Base-by-base conservation (phyloP, 1,140 invertebrate genomes). In the Macrosteles quadrilineatus region DNA sequence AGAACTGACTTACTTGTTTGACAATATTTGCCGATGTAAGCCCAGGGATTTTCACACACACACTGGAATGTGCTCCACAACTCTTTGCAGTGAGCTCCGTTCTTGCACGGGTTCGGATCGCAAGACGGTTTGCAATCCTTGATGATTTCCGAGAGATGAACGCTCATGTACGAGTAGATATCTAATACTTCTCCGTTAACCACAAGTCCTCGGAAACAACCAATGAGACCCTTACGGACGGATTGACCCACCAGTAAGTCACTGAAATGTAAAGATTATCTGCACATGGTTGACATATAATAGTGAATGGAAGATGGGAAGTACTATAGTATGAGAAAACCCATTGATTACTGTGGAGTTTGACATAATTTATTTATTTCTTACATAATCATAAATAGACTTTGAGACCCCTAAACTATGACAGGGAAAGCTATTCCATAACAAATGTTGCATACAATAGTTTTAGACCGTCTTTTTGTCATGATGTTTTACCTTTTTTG, bases 111-210 rank as follows among this genome's bases (percentile, higher is more conserved):
- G 78, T 96, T 95, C 0, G 94, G 93, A 73, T 94, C 92, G 82
- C 95, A 98, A 0, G 92, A 95, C 2, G 95, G 94, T 78, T 93
- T 94, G 77, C 95, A 98, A 78, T 95, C 93, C 79, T 92, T 92
- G 43, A 94, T 93, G 67, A 97, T 95, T 81, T 94, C 92, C 43
- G 91, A 92, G 43, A 93, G 81, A 80, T 94, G 92, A 64, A 95
- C 91, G n/a, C 91, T 94, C 91, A 95, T 95, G 80, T 96, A 95
- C 75, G 91, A 91, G 78, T 95, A 93, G 71, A 98, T 92, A 78
- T 97, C 93, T 29, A 96, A 79, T 69, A 95, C 91, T 82, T 94
- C 90, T 21, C 93, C 91, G 78, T 97, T 97, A 17, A 97, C 94
- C 0, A 95, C 92, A 36, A 97, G 81, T 23, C 95, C 95, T 76